A percentile compares a stretch with the other conserved stretches of the same genome.
Evolutionary conservation across 2,113 vertebrate species (phyloP).

Genomic region (Trachemys scripta): DNA sequence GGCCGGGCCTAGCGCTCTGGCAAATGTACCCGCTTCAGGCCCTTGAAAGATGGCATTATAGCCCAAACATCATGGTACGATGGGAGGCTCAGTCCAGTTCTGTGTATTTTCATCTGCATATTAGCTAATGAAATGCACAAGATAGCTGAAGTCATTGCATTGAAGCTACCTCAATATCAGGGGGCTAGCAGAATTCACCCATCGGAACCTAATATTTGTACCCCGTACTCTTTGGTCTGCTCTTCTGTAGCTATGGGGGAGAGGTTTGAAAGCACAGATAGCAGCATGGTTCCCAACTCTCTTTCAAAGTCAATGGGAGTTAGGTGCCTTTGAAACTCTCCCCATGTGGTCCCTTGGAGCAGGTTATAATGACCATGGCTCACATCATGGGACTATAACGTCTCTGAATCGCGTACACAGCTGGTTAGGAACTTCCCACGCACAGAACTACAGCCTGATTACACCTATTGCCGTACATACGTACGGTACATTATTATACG

Average conservation of each 20-base stretch:
- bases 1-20: background rate
- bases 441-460: background rate
- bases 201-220: background rate
- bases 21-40: background rate
- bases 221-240: background rate
- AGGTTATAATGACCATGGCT: accelerated
- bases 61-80: accelerated
- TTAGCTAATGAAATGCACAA: conserved; percentile 9
- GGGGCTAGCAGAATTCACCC: background rate
- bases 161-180: background rate
- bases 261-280: background rate
- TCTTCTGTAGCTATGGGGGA: background rate
- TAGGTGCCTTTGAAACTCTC: background rate
- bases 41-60: background rate
- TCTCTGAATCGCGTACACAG: background rate
- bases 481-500: no score
- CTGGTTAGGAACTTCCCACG: background rate
- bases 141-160: conserved; percentile 54
- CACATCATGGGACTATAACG: background rate
- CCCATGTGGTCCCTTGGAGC: accelerated
- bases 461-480: background rate
- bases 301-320: background rate
- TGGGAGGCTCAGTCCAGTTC: background rate
- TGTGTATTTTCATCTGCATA: background rate
- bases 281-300: background rate